Base-by-base conservation (phyloP, 2,113 vertebrate species). In the Bos javanicus region DNA sequence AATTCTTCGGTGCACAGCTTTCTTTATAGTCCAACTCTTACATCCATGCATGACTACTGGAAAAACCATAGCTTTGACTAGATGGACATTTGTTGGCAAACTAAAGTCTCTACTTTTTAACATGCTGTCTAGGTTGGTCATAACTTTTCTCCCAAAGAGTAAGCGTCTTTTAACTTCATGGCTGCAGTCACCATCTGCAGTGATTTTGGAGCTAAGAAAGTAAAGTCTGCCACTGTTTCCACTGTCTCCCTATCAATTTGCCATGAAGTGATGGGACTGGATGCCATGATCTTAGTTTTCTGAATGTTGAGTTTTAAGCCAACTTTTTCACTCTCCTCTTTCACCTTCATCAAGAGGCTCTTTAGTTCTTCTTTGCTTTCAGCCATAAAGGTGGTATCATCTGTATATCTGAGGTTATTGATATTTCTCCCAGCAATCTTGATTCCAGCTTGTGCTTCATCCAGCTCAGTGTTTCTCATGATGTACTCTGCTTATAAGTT, bases 1-100 rank as follows among this genome's bases (percentile, higher is more conserved):
- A 36, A 23, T 23, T 71, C 64, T 36, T 36, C 5, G 0, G n/a
- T 2, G 8, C 0, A 5, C 2, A 36, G n/a, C 64, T 2, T 71
- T 71, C n/a, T 71, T 71, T 21, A 36, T 5, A 71, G 9, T 71
- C n/a, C 64, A 71, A 6, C 17, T 71, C 17, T 67, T 17, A 71
- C 17, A 36, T 21, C 1, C n/a, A 36, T 71, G 36, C 4, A 36
- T 71, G n/a, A 71, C 64, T 0, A 71, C 64, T 36, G n/a, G 2
- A 71, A 71, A 71, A 71, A 71, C n/a, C n/a, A 36, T 11, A 71
- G n/a, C 64, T 5, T 71, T 71, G 64, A 71, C 64, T 21, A 71
- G 17, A 36, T 0, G 5, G n/a, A 71, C 17, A 0, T 71, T 71
- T 71, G 64, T 36, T 36, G n/a, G 10, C n/a, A 71, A 36, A 71